Evolutionary conservation across 92 coral and sea anemone genomes (phyloP).

Genomic region (Siderastrea radians): DNA sequence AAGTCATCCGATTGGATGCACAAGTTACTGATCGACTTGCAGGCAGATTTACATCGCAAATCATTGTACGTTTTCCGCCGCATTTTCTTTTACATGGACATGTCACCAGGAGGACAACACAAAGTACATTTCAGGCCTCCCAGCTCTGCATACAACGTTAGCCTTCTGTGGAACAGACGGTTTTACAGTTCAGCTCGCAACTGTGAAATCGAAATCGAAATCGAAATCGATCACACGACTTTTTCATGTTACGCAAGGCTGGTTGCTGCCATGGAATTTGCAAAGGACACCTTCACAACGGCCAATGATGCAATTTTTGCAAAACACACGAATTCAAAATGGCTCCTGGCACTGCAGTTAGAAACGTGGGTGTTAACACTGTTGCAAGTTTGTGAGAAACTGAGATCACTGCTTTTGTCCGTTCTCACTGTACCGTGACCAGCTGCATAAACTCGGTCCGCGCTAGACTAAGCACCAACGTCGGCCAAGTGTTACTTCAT

Average conservation of each 20-base stretch:
- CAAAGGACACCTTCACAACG: slow-evolving; percentile 61
- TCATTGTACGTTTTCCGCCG: slow-evolving; percentile 65
- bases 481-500: too few species aligned
- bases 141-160: slow-evolving; percentile 65
- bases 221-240: slow-evolving; percentile 67
- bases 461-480: too few species aligned
- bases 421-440: slow-evolving; percentile 69
- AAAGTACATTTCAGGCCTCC: slow-evolving; percentile 68
- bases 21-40: background rate
- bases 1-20: too few species aligned
- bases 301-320: slow-evolving; percentile 59
- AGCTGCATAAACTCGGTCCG: background rate
- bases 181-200: slow-evolving; percentile 65
- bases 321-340: slow-evolving; percentile 35
- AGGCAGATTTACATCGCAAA: slow-evolving; percentile 59
- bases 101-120: slow-evolving; percentile 74
- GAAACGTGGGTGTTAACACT: slow-evolving; percentile 42
- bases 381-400: slow-evolving; percentile 65
- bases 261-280: slow-evolving; percentile 58
- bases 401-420: slow-evolving; percentile 20
- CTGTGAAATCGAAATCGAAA: slow-evolving; percentile 46
- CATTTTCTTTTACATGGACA: slow-evolving; percentile 63
- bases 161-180: slow-evolving; percentile 56
- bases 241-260: slow-evolving; percentile 63
- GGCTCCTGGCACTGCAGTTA: slow-evolving; percentile 48